Conservation (phyloP, 1,140 invertebrate genomes). For the Bombus impatiens region DNA sequence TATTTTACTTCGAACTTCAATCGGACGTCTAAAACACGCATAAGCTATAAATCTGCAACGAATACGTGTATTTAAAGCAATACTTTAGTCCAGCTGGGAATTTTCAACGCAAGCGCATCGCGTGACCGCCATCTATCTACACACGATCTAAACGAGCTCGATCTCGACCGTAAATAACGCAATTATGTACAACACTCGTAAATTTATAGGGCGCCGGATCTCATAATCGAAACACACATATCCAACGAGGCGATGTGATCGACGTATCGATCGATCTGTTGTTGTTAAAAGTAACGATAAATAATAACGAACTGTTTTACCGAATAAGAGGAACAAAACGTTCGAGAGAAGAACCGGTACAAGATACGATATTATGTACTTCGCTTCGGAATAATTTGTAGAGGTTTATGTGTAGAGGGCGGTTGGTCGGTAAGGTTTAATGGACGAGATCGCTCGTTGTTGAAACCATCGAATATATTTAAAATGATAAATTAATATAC, state of each 20-base stretch:
- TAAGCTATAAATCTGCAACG: background rate
- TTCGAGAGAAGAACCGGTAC: too few relatives aligned
- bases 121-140: background rate
- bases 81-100: background rate
- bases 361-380: too few relatives aligned
- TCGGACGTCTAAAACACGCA: background rate
- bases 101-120: background rate
- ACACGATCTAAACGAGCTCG: background rate
- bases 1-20: background rate
- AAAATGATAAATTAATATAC: too few relatives aligned
- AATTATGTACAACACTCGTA: background rate
- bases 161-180: background rate
- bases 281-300: too few relatives aligned
- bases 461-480: too few relatives aligned
- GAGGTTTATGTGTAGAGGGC: too few relatives aligned
- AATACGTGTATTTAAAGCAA: too few relatives aligned
- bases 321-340: too few relatives aligned
- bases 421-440: too few relatives aligned
- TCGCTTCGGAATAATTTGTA: too few relatives aligned
- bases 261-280: background rate
- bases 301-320: too few relatives aligned
- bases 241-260: background rate
- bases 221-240: background rate
- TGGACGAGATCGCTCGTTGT: too few relatives aligned
- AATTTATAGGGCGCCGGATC: background rate